Percentiles rank a stretch among this genome's conserved stretches.
Evolutionary conservation across 2,113 vertebrate genomes (phyloP).

Genomic region (Gambusia holbrooki): DNA sequence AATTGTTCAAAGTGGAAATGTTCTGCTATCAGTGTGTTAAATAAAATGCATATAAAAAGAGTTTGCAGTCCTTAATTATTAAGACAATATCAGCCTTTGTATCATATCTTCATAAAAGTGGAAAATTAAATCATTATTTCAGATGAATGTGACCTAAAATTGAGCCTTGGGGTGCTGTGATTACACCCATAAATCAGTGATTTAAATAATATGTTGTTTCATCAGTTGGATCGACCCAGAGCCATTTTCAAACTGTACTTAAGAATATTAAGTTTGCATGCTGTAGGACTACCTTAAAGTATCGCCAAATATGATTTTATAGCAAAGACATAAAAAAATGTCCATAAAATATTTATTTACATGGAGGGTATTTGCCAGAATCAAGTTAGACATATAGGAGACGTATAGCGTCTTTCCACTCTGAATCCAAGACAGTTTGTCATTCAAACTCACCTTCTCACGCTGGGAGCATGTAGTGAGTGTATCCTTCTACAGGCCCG

Average conservation of each 20-base stretch:
- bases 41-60: too few species aligned
- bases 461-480: slow-evolving; percentile 69
- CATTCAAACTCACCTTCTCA: slow-evolving; percentile 66
- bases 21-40: too few species aligned
- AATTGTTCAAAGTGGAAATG: too few species aligned
- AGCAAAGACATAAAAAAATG: not conserved
- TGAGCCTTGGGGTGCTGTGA: not conserved
- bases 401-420: slow-evolving; percentile 42
- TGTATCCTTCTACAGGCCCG: slow-evolving; percentile 76
- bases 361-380: slow-evolving; percentile 17
- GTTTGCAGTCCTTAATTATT: too few species aligned
- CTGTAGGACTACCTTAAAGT: not conserved
- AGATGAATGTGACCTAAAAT: too few species aligned
- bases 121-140: too few species aligned
- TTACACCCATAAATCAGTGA: not conserved
- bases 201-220: not conserved
- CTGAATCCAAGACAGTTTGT: slow-evolving; percentile 59
- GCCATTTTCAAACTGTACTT: not conserved
- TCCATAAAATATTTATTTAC: not conserved
- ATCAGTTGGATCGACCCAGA: not conserved
- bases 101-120: too few species aligned
- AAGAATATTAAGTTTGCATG: not conserved
- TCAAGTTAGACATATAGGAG: slow-evolving; percentile 32
- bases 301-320: slow-evolving; percentile 6
- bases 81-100: too few species aligned